A percentile compares a stretch with the other conserved stretches of the same genome.
phyloP scores from a whole-genome alignment of 2,797 vertebrate genomes.

The Trachurus trachurus region DNA sequence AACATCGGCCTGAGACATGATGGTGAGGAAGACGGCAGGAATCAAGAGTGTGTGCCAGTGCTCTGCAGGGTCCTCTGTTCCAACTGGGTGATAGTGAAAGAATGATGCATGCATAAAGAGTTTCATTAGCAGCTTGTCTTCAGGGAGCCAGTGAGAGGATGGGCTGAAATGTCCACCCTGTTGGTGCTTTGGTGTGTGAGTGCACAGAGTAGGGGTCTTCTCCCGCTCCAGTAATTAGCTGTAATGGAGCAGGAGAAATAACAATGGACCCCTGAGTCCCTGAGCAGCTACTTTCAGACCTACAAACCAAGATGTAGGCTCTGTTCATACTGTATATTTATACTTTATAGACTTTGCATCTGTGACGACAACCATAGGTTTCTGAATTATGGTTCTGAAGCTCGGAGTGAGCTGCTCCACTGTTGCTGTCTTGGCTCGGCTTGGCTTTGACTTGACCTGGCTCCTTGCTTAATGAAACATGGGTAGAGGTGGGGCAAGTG shows the following conservation, averaged over 20 bases:
- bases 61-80: constrained; percentile 52
- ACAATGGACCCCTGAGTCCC: constrained; percentile 38
- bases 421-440: background rate
- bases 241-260: constrained; percentile 61
- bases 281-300: constrained; percentile 27
- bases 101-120: constrained; percentile 61
- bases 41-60: constrained; percentile 47
- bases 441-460: background rate
- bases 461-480: background rate
- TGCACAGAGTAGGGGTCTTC: constrained; percentile 24
- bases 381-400: background rate
- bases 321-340: background rate
- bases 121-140: constrained; percentile 59
- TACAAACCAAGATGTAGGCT: constrained; percentile 5
- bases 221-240: constrained; percentile 61
- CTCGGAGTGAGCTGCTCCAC: background rate
- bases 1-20: constrained; percentile 33
- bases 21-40: constrained; percentile 31
- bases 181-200: constrained; percentile 40
- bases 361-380: background rate
- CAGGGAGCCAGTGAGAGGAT: constrained; percentile 57
- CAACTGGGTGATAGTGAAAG: constrained; percentile 55
- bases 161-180: constrained; percentile 54
- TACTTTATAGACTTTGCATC: background rate
- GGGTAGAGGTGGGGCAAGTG: too few relatives aligned